phyloP scores from a whole-genome alignment of 2,797 vertebrate genomes.

The Australoheros facetus region DNA sequence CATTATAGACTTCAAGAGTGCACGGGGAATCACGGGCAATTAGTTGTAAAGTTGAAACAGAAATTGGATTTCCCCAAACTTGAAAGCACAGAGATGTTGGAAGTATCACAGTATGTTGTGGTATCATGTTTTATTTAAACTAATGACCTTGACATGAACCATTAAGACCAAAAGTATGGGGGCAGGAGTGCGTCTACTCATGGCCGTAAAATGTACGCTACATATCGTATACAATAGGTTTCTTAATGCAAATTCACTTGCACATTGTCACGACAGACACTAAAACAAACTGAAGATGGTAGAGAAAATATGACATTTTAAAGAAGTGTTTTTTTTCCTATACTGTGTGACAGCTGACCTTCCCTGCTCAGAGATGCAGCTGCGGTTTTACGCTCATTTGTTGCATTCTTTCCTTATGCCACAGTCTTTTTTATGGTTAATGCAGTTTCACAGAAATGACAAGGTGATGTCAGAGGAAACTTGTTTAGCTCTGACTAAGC shows the following conservation, averaged over 20 bases:
- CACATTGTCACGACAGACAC: background rate
- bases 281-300: background rate
- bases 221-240: background rate
- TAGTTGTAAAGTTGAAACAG: background rate
- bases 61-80: background rate
- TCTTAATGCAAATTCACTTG: background rate
- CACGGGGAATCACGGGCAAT: background rate
- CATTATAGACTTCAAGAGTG: background rate
- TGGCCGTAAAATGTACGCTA: background rate
- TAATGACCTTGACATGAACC: background rate
- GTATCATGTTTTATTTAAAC: background rate
- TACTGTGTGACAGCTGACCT: slow-evolving; percentile 37
- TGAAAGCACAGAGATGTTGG: background rate
- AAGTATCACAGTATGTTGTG: background rate
- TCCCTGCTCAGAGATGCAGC: slow-evolving; percentile 42
- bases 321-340: slow-evolving; percentile 11
- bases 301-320: background rate
- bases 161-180: background rate
- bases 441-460: slow-evolving; percentile 37
- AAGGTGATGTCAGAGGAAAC: slow-evolving; percentile 58
- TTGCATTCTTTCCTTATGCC: slow-evolving; percentile 32
- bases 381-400: slow-evolving; percentile 47
- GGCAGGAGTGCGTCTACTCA: background rate
- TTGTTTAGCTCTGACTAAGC: slow-evolving; percentile 37
- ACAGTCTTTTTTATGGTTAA: slow-evolving; percentile 36